Conservation (phyloP, 2,888 invertebrate species). For the Neocrepidodera transversa region DNA sequence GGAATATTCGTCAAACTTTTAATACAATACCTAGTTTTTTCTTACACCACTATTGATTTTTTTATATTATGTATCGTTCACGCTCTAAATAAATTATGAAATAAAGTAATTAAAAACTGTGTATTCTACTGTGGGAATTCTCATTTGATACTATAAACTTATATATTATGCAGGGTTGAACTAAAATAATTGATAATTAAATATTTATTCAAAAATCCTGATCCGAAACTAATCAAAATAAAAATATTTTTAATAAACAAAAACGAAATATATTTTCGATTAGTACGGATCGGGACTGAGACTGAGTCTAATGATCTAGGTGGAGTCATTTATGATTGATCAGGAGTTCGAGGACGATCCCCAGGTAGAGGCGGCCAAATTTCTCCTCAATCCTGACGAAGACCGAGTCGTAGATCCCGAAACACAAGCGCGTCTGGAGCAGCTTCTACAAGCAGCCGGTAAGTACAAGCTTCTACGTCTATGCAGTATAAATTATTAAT, state of each 20-base stretch:
- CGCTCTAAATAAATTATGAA: conserved; percentile 1
- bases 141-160: not conserved
- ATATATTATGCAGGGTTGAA: not conserved
- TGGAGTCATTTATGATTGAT: conserved; percentile 75
- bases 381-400: conserved; percentile 68
- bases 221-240: too few species aligned
- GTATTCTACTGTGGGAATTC: not conserved
- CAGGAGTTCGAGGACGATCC: conserved; percentile 72
- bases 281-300: not conserved
- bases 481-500: too few species aligned
- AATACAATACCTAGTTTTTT: too few species aligned
- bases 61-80: too few species aligned
- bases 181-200: too few species aligned
- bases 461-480: conserved; percentile 46
- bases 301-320: conserved; percentile 64
- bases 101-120: not conserved
- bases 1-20: too few species aligned
- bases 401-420: conserved; percentile 81
- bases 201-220: too few species aligned
- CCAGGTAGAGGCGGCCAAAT: conserved; percentile 69
- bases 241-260: too few species aligned
- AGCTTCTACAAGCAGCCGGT: conserved; percentile 92
- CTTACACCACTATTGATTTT: too few species aligned
- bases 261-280: too few species aligned
- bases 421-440: conserved; percentile 90